Evolutionary conservation across 92 coral and sea anemone species (phyloP).

Genomic region (Bergia puertoricense): DNA sequence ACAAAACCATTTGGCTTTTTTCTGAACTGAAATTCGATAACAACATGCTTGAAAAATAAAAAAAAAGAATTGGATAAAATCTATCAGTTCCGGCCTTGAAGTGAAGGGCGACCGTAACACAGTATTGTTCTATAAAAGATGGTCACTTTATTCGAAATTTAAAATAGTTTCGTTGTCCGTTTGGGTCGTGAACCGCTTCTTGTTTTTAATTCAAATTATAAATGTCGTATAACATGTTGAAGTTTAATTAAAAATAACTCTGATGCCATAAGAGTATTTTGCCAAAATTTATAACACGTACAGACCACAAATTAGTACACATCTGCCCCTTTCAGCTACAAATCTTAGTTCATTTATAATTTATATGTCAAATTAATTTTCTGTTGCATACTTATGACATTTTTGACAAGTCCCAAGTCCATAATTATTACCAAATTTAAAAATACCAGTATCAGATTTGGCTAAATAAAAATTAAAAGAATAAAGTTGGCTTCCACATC

Average conservation of each 20-base stretch:
- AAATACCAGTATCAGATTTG: too few species aligned
- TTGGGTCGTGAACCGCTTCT: not conserved
- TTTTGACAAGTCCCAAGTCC: not conserved
- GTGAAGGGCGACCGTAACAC: too few species aligned
- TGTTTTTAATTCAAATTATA: not conserved
- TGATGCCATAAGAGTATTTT: not conserved
- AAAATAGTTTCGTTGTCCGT: not conserved
- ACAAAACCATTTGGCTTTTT: too few species aligned
- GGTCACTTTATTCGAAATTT: not conserved
- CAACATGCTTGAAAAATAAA: too few species aligned
- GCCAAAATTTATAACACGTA: not conserved
- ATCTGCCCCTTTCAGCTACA: constrained; percentile 15
- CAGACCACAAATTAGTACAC: not conserved
- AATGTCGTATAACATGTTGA: not conserved
- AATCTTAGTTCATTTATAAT: not conserved
- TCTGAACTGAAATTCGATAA: too few species aligned
- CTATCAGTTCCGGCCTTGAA: too few species aligned
- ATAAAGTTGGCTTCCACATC: too few species aligned
- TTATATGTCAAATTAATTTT: not conserved
- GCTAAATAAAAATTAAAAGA: too few species aligned
- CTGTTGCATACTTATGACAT: not conserved
- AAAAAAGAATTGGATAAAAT: too few species aligned
- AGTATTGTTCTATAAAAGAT: not conserved
- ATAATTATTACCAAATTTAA: too few species aligned
- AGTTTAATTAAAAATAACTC: not conserved